Evolutionary conservation across 2,888 invertebrate species (phyloP).

Genomic region (Chrysodeixis includens): DNA sequence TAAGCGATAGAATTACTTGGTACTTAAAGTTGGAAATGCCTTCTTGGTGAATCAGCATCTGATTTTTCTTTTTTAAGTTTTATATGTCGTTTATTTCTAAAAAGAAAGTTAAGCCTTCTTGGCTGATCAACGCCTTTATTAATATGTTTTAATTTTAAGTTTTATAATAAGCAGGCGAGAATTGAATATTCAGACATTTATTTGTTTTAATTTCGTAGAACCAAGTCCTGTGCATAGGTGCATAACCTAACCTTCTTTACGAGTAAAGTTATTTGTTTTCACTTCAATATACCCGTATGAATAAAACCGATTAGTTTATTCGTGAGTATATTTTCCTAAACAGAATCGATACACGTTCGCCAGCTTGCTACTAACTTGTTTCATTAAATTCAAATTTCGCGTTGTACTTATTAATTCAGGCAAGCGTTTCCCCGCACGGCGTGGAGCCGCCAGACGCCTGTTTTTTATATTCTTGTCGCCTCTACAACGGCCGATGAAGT

Average conservation of each 20-base stretch:
- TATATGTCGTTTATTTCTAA: too few species aligned
- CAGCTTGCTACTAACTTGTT: conserved; percentile 87
- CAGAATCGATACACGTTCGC: conserved; percentile 85
- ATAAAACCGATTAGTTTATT: conserved; percentile 30
- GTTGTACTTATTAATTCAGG: conserved; percentile 89
- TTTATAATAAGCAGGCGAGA: too few species aligned
- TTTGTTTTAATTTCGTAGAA: too few species aligned
- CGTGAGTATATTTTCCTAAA: conserved; percentile 72
- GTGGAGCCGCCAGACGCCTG: conserved; percentile 68
- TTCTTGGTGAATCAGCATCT: not conserved
- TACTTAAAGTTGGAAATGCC: not conserved
- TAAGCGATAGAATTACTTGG: not conserved
- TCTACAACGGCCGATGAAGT: conserved; percentile 64
- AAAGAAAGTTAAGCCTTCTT: too few species aligned
- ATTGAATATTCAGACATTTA: too few species aligned
- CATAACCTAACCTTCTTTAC: not conserved
- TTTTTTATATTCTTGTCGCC: conserved; percentile 82
- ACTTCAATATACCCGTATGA: not conserved
- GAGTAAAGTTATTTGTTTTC: not conserved
- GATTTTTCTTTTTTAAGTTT: too few species aligned
- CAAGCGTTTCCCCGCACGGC: conserved; percentile 80
- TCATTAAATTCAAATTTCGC: conserved; percentile 90
- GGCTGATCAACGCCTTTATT: too few species aligned
- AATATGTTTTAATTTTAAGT: too few species aligned
- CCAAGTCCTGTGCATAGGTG: not conserved